phyloP scores from a whole-genome alignment of 2,797 vertebrate species.

The Ammospiza maritima region DNA sequence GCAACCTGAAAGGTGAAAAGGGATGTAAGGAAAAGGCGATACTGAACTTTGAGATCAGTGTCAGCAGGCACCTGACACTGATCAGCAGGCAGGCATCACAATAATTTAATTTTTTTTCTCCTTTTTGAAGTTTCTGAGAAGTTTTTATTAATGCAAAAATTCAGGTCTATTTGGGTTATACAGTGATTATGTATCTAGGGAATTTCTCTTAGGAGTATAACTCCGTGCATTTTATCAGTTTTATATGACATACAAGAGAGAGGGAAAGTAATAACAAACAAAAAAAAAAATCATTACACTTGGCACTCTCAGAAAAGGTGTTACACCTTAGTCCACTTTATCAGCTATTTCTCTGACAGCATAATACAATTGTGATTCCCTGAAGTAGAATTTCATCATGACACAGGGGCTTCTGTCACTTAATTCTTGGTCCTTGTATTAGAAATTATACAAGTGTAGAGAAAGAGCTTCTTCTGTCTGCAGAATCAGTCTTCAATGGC shows the following conservation, averaged over 20 bases:
- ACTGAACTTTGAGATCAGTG: background rate
- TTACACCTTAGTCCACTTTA: background rate
- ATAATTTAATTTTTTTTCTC: background rate
- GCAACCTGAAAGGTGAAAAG: background rate
- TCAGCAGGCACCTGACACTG: background rate
- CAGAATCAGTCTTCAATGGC: background rate
- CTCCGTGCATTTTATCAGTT: background rate
- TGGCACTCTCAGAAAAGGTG: background rate
- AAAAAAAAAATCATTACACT: background rate
- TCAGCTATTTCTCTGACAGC: background rate
- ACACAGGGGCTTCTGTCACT: background rate
- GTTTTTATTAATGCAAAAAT: background rate
- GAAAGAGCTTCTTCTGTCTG: background rate
- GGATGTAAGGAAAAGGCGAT: background rate
- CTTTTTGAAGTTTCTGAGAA: background rate
- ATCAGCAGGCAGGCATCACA: background rate
- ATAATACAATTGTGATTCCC: background rate
- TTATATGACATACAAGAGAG: background rate
- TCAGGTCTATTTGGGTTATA: background rate
- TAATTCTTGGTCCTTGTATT: background rate
- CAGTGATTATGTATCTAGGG: background rate
- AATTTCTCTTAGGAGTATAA: background rate
- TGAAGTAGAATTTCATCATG: background rate
- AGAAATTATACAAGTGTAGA: background rate
- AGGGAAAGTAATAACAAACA: background rate